Evolutionary conservation across 2,888 invertebrate genomes (phyloP), one percentile per base, ranked within the genome.

Genomic region (Chouioia cunea): DNA sequence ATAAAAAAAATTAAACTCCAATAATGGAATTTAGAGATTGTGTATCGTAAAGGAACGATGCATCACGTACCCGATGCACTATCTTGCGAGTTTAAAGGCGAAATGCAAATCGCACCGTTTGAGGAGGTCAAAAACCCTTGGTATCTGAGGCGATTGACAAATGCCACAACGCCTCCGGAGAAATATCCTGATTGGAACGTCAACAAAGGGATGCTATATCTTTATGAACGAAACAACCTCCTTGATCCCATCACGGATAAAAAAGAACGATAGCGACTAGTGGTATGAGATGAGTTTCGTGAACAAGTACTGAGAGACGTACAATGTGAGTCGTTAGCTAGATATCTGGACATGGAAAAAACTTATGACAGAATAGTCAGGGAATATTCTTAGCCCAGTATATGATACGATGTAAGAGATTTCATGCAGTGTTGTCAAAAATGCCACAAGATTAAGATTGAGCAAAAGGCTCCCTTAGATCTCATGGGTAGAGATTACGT

Each of bases 241-340:
- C 27, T 56, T 4, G 23, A 56, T 36, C 56, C 56, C 52, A n/a
- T n/a, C n/a, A n/a, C n/a, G n/a, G n/a, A n/a, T n/a, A n/a, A n/a
- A n/a, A n/a, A n/a, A n/a, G n/a, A 74, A 12, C 44, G 56, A 12
- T 76, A 74, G 74, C 69, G 70, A 44, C 43, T 69, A 8, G 69
- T 68, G 18, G 18, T 76, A 2, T 74, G 76, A 15, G 36, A 48
- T 2, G 64, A 63, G 1, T 36, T 23, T 10, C 62, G 70, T 6
- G 14, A 15, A 8, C 3, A 59, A 18, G 70, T 74, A 71, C 18
- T 70, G 53, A 3, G n/a, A 0, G 20, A 53, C 2, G 52, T 18
- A 36, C 79, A 79, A 57, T 73, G 76, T 60, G 58, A 22, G 0
- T 69, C 76, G 1, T 47, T 65, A 10, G 54, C 70, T 3, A 64